Evolutionary conservation across 2,888 invertebrate species (phyloP).

Genomic region (Drosophila macrothrix): DNA sequence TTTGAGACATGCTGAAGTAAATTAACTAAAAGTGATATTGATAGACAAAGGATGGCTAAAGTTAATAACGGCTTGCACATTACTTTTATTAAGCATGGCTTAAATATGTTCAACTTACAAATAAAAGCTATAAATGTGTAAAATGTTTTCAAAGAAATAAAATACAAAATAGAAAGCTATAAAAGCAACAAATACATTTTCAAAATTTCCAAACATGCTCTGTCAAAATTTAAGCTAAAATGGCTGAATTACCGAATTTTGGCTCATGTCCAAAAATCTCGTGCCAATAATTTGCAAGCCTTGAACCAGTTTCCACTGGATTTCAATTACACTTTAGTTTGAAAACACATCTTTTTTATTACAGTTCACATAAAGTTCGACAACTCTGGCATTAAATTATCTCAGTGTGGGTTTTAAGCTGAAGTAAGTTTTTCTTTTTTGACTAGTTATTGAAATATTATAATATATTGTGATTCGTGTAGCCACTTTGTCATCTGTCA

Average conservation of each 20-base stretch:
- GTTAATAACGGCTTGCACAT: slow-evolving; percentile 4
- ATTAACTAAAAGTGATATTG: slow-evolving; percentile 1
- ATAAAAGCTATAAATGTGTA: no score
- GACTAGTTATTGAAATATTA: not conserved
- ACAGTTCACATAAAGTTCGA: not conserved
- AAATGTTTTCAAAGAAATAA: no score
- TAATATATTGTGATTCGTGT: not conserved
- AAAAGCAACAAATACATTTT: not conserved
- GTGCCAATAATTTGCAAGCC: slow-evolving; percentile 1
- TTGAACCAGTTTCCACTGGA: not conserved
- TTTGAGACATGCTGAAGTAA: slow-evolving; percentile 6
- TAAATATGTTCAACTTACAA: not conserved
- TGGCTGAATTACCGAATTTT: not conserved
- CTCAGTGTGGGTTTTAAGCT: not conserved
- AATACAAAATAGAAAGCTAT: not conserved
- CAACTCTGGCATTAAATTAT: not conserved
- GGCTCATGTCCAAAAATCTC: not conserved
- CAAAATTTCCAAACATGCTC: not conserved
- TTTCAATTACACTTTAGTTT: not conserved
- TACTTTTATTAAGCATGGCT: not conserved
- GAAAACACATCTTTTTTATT: not conserved
- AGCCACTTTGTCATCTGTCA: not conserved
- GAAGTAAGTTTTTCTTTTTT: not conserved
- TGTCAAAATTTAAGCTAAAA: not conserved
- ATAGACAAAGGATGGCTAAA: not conserved